A percentile compares a stretch with the other conserved stretches of the same genome.
Conservation (phyloP, 2,888 invertebrate genomes). For the Noctua pronuba region DNA sequence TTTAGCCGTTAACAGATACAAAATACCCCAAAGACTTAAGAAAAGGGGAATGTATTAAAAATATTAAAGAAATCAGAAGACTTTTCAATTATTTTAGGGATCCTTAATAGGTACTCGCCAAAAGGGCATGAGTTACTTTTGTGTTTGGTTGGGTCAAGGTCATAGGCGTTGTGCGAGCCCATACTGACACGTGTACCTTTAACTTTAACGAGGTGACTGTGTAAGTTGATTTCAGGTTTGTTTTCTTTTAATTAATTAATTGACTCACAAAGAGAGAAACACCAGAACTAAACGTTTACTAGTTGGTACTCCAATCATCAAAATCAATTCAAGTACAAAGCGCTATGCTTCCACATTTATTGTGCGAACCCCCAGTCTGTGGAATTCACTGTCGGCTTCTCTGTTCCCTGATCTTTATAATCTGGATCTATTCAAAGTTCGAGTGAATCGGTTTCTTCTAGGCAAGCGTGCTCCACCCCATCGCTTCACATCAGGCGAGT, state of each 20-base stretch:
- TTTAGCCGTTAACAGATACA: no score
- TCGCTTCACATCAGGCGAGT: neutral
- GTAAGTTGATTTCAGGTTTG: conserved; percentile 2
- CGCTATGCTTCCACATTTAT: neutral
- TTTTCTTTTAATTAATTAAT: conserved; percentile 10
- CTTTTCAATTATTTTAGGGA: neutral
- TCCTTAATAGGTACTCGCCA: neutral
- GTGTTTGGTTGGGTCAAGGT: conserved; percentile 9
- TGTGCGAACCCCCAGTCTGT: neutral
- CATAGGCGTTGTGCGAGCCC: neutral
- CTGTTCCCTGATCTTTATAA: neutral
- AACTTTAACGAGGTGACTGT: conserved; percentile 1
- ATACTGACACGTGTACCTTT: conserved; percentile 14
- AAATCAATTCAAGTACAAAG: neutral
- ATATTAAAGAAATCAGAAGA: neutral
- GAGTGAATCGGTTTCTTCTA: neutral
- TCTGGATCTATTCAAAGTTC: neutral
- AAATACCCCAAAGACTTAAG: neutral
- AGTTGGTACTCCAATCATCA: neutral
- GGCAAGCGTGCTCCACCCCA: neutral
- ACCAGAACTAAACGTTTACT: neutral
- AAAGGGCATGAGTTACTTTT: neutral
- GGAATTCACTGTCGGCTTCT: no score
- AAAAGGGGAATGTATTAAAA: neutral
- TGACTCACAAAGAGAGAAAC: neutral